Evolutionary conservation across 2,113 vertebrate species (phyloP).

Genomic region (Chaenogobius annularis): DNA sequence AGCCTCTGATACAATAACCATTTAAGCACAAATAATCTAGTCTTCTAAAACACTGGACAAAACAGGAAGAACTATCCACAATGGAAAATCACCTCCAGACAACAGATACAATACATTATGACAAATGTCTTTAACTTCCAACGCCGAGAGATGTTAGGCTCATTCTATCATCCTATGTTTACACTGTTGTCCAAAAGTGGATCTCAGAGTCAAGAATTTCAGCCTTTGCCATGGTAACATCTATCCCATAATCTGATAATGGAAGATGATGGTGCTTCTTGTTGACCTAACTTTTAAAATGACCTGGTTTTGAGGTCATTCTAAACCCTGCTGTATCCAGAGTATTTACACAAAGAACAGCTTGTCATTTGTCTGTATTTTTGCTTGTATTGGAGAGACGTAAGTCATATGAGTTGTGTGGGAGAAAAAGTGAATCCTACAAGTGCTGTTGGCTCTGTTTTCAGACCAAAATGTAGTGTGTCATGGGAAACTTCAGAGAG

Average conservation of each 20-base stretch:
- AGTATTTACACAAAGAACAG: background rate
- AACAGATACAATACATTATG: slow-evolving; percentile 32
- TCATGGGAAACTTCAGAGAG: slow-evolving; percentile 5
- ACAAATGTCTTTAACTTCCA: slow-evolving; percentile 21
- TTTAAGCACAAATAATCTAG: slow-evolving; percentile 18
- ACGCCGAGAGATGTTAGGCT: slow-evolving; percentile 3
- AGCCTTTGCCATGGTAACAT: slow-evolving; percentile 19
- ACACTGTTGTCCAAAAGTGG: slow-evolving; percentile 21
- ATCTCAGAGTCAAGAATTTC: slow-evolving; percentile 30
- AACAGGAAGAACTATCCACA: slow-evolving; percentile 4
- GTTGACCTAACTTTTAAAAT: slow-evolving; percentile 15
- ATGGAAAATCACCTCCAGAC: slow-evolving; percentile 29
- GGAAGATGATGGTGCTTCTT: slow-evolving; percentile 26
- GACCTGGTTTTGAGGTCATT: background rate
- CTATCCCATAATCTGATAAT: slow-evolving; percentile 19
- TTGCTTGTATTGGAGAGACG: slow-evolving; percentile 5
- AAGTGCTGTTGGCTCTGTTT: slow-evolving; percentile 7
- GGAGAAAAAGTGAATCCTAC: slow-evolving; percentile 10
- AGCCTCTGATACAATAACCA: slow-evolving; percentile 37
- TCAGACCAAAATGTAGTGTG: background rate
- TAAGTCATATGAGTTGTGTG: slow-evolving; percentile 8
- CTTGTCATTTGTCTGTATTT: background rate
- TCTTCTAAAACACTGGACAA: slow-evolving; percentile 5
- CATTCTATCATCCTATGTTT: slow-evolving; percentile 28
- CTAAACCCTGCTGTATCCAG: background rate